Conservation (phyloP, 2,888 invertebrate genomes). For the Lymantria dispar region DNA sequence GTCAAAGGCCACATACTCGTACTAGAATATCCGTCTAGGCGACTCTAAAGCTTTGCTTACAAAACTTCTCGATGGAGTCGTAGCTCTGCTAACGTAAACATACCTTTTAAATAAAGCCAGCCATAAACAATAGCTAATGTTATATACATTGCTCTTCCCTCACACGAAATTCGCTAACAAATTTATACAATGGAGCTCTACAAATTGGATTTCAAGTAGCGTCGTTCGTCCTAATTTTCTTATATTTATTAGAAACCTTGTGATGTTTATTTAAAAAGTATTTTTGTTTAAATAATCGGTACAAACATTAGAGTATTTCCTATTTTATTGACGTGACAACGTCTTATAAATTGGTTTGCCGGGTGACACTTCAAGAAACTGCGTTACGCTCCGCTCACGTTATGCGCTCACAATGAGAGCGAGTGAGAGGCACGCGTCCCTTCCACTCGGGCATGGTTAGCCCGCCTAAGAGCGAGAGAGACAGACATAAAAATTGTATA, state of each 20-base stretch:
- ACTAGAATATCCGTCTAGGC: neutral
- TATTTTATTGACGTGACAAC: too few relatives aligned
- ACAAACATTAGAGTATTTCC: neutral
- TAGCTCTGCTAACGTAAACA: neutral
- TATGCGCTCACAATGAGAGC: too few relatives aligned
- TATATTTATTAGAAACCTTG: neutral
- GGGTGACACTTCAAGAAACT: too few relatives aligned
- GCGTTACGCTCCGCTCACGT: too few relatives aligned
- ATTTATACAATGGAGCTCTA: neutral
- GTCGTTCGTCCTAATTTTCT: neutral
- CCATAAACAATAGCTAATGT: conserved; percentile 1
- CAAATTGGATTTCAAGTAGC: conserved; percentile 2
- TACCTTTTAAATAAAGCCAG: neutral
- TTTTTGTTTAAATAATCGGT: neutral
- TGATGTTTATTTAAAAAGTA: neutral
- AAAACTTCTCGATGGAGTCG: neutral
- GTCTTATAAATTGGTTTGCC: too few relatives aligned
- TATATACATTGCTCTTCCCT: conserved; percentile 1
- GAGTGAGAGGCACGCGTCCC: too few relatives aligned
- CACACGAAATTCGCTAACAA: conserved; percentile 1
- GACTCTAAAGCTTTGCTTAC: neutral
- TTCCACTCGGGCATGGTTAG: too few relatives aligned
- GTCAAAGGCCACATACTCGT: too few relatives aligned
- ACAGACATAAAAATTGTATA: too few relatives aligned
- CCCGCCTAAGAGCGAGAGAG: too few relatives aligned